Base-by-base conservation (phyloP, 2,797 vertebrate species). In the Emydoidea blandingii region DNA sequence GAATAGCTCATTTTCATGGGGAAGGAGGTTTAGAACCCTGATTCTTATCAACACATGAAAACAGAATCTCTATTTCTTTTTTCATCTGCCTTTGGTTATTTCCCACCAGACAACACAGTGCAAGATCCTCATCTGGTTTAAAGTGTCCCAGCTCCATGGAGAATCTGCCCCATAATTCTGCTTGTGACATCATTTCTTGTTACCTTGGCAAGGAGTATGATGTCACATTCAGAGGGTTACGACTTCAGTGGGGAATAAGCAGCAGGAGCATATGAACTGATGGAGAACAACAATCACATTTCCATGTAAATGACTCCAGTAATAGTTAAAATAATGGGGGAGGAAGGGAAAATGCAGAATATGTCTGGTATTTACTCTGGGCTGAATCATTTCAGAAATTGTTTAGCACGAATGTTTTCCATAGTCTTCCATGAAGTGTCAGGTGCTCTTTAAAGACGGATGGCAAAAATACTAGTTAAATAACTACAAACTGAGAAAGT, bases 401-500 rank as follows among this genome's bases (percentile, higher is more conserved):
- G 0, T 83, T 94, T 10, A 72, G 37, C 47, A 50, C 96, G 90
- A 96, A 97, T 93, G 86, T 92, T 98, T 93, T 97, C 93, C 78
- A 4, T 74, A 95, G 97, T 94, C 97, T 88, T 96, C 85, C 95
- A 96, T 11, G 49, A 96, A 94, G 95, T 82, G 27, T 98, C 97
- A 97, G 96, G 82, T 86, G 83, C 88, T 97, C 93, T 93, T 96
- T 84, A 94, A 95, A 92, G 97, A 97, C 95, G 97, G 97, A 97
- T 96, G 93, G 96, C 92, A 98, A 97, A 98, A 96, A 94, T 92
- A 96, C 94, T 85, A 97, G 98, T 97, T 98, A 98, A 98, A 98
- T 98, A 98, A 97, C 96, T 94, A 92, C 97, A 97, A 98, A 97
- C 95, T 96, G 96, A 97, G 96, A 98, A 97, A 97, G 98, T 98